Conservation (phyloP, 2,797 vertebrate genomes). For the Pteropus rufus region DNA sequence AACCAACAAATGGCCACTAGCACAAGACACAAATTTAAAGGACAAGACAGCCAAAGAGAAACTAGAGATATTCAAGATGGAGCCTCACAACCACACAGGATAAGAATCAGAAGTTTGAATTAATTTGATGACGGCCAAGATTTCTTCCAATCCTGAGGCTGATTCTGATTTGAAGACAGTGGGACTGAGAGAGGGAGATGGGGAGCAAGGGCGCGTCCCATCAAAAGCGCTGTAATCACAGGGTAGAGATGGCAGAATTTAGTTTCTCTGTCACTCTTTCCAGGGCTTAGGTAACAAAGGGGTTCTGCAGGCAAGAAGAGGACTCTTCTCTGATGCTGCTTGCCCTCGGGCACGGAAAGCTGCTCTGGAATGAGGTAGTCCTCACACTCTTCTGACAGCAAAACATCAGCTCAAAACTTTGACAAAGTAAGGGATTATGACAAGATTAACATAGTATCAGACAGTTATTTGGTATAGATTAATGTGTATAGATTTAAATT, state of each 20-base stretch:
- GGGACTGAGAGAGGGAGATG: neutral
- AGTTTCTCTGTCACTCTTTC: neutral
- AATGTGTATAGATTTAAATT: neutral
- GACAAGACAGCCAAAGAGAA: neutral
- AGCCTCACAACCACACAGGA: neutral
- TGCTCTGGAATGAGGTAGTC: neutral
- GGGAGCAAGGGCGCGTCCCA: neutral
- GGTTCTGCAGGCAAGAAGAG: neutral
- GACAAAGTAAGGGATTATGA: conserved; percentile 68
- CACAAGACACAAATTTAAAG: neutral
- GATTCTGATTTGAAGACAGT: neutral
- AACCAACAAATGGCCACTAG: neutral
- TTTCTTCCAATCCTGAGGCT: neutral
- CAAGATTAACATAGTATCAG: conserved; percentile 57
- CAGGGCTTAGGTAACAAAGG: neutral
- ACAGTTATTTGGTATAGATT: neutral
- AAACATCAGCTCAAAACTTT: conserved; percentile 64
- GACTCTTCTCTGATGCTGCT: neutral
- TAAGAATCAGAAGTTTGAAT: neutral
- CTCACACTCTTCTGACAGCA: conserved; percentile 50
- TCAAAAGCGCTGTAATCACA: neutral
- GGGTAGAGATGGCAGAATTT: neutral
- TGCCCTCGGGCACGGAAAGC: neutral
- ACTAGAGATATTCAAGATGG: neutral
- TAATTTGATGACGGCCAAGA: neutral